Base-by-base conservation (phyloP, 23 tunicate genomes). In the Ciona savignyi region DNA sequence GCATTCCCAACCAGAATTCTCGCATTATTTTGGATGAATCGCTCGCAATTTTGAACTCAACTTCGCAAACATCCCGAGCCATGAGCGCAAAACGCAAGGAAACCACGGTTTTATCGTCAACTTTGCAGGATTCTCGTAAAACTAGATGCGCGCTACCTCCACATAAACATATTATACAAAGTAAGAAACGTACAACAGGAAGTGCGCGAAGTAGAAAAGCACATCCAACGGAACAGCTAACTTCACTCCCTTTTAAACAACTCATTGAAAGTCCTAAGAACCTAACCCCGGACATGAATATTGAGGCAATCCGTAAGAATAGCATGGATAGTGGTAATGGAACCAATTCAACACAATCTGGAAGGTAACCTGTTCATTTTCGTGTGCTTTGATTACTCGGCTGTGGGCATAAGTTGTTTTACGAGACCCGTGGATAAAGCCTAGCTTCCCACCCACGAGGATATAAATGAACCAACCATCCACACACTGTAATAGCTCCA, bases 1-100 rank as follows among this genome's bases (percentile, higher is more conserved):
- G 79, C 56, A 75, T 75, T 2, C 79, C 79, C n/a, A 75, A 75
- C 27, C 79, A 75, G 63, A 75, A 63, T 6, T 75, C 79, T 15
- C 62, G 79, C 19, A 29, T 64, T n/a, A 35, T 75, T 64, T 75
- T 75, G 29, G 79, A 75, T 63, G 79, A 64, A 31, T 75, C 79
- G 19, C 60, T 75, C 34, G 60, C 79, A 4, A 65, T 75, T 63
- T 60, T 31, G 30, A 75, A 75, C 70, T 49, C 67, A n/a, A 61
- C 67, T 4, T 63, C 67, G 67, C 15, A 63, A 63, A n/a, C 67
- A 11, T 9, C 11, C 15, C 9, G 56, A 42, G 28, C 26, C 6
- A 9, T 22, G 28, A 63, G 67, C 28, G 22, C 6, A 4, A 63
- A 63, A 6, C 26, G 67, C 4, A 20, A 25, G 4, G 28, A n/a